Conservation (phyloP, 2,113 vertebrate genomes). For the Hippocampus comes region DNA sequence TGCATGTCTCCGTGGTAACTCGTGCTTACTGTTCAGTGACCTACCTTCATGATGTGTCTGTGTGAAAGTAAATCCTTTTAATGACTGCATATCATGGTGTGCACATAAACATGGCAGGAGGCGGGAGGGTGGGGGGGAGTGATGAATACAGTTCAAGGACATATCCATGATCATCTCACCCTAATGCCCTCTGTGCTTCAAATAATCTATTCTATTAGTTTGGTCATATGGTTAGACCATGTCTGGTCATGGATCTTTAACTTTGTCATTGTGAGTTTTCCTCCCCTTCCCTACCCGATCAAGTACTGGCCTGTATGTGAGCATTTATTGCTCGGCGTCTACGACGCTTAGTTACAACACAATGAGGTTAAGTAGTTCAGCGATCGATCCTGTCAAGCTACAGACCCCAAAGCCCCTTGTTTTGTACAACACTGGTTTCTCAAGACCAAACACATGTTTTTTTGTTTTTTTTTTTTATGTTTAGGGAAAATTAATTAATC, state of each 20-base stretch:
- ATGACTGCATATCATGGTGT: constrained; percentile 31
- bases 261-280: constrained; percentile 36
- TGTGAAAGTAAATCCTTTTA: constrained; percentile 47
- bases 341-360: constrained; percentile 28
- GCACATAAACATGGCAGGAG: constrained; percentile 55
- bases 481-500: constrained; percentile 61
- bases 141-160: constrained; percentile 64
- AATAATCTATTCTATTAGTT: constrained; percentile 55
- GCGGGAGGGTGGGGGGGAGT: constrained; percentile 36
- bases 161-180: constrained; percentile 48
- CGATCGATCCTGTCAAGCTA: constrained; percentile 14
- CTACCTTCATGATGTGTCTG: constrained; percentile 33
- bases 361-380: constrained; percentile 36
- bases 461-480: background rate
- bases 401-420: constrained; percentile 23
- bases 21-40: constrained; percentile 16
- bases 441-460: constrained; percentile 55
- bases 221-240: constrained; percentile 44
- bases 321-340: constrained; percentile 7
- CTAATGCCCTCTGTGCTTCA: constrained; percentile 45
- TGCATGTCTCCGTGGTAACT: constrained; percentile 25
- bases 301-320: constrained; percentile 8
- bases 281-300: background rate
- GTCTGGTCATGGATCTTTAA: constrained; percentile 55
- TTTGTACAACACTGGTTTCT: constrained; percentile 33